Conservation (phyloP, 2,888 invertebrate species). For the Leucophenga maculata region DNA sequence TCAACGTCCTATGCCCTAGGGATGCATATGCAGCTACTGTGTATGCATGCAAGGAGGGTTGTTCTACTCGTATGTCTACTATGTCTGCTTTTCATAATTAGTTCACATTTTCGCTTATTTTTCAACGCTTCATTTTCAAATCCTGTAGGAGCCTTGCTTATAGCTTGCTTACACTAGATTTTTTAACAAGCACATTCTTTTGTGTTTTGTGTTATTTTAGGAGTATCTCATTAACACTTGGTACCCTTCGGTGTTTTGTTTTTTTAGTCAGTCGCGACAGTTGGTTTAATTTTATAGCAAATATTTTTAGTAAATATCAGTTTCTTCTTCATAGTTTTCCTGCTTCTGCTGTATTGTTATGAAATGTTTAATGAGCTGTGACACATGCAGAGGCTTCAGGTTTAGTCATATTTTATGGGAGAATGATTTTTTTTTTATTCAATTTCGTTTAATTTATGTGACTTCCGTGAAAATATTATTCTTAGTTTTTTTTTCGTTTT, state of each 20-base stretch:
- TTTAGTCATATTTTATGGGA: constrained; percentile 39
- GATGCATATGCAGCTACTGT: constrained; percentile 25
- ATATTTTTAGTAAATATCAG: constrained; percentile 23
- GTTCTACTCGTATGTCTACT: neutral
- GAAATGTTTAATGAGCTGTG: constrained; percentile 54
- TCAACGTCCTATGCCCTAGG: neutral
- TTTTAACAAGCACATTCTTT: constrained; percentile 6
- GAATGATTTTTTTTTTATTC: constrained; percentile 54
- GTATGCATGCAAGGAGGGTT: neutral
- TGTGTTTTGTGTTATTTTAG: constrained; percentile 17
- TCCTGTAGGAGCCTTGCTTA: constrained; percentile 1
- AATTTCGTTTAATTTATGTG: constrained; percentile 50
- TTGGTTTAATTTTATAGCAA: constrained; percentile 7
- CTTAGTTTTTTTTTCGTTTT: neutral
- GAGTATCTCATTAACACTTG: constrained; percentile 61
- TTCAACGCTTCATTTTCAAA: constrained; percentile 46
- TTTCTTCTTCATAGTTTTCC: neutral
- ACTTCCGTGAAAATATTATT: constrained; percentile 30
- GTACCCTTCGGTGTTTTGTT: constrained; percentile 36
- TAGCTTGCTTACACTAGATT: neutral
- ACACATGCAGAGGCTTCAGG: constrained; percentile 33
- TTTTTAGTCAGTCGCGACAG: no score
- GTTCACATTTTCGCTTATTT: constrained; percentile 53
- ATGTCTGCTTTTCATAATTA: constrained; percentile 47
- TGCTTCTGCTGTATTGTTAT: constrained; percentile 32